Conservation (phyloP, 2,113 vertebrate species). For the Solea solea region DNA sequence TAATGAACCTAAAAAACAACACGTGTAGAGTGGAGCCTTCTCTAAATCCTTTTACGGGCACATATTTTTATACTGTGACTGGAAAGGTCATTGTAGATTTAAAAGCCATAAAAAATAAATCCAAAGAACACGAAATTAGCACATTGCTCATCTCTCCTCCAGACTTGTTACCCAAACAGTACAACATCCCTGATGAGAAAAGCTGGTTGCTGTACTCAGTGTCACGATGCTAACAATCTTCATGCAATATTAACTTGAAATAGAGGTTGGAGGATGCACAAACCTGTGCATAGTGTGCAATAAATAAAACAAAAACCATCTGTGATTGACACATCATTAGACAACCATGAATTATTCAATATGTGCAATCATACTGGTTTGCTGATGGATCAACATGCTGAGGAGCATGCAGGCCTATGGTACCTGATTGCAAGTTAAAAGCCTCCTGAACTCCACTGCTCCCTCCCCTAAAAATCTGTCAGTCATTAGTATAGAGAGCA, state of each 20-base stretch:
- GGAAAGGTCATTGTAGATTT: constrained; percentile 36
- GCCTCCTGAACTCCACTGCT: constrained; percentile 59
- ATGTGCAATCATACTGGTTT: constrained; percentile 74
- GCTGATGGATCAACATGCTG: constrained; percentile 71
- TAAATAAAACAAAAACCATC: constrained; percentile 79
- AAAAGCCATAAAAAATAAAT: constrained; percentile 37
- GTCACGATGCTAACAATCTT: constrained; percentile 62
- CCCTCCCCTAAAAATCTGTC: constrained; percentile 60
- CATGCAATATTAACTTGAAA: constrained; percentile 76
- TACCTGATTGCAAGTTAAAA: constrained; percentile 78
- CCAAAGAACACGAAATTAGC: constrained; percentile 3
- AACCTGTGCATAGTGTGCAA: constrained; percentile 57
- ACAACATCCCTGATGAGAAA: constrained; percentile 56
- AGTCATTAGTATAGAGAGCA: constrained; percentile 62
- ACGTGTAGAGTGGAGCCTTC: constrained; percentile 23
- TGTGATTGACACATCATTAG: constrained; percentile 80
- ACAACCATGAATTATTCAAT: constrained; percentile 78
- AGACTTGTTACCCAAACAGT: constrained; percentile 54
- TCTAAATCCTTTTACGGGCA: constrained; percentile 10
- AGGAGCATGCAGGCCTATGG: constrained; percentile 53
- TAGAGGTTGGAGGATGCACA: constrained; percentile 62
- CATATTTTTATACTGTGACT: neutral
- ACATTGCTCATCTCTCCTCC: constrained; percentile 36
- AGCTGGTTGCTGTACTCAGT: constrained; percentile 46
- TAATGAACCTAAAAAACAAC: constrained; percentile 38